These are phyloP conservation scores for Psettodes erumei DNA, from an alignment of 2,113 vertebrate species.

Conservation along the genomic window DNA sequence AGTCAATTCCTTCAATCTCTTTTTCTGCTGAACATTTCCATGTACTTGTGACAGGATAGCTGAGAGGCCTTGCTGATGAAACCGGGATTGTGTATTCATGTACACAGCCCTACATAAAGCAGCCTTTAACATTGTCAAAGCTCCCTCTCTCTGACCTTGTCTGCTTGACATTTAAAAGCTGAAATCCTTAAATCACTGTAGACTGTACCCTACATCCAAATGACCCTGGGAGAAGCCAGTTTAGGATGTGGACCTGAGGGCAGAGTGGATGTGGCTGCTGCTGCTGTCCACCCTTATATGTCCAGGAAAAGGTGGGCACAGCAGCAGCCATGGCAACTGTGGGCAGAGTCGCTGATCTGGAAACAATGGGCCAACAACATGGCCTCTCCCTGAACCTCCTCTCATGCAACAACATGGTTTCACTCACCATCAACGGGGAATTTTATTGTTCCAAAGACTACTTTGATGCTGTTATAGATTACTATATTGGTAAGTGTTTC, in stretches of 20 bases:
- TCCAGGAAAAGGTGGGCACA: constrained; percentile 79
- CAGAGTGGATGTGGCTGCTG: constrained; percentile 41
- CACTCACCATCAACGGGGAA: constrained; percentile 21
- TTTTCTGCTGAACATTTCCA: constrained; percentile 42
- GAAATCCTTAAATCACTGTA: constrained; percentile 39
- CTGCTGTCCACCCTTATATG: constrained; percentile 72
- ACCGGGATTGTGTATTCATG: constrained; percentile 1
- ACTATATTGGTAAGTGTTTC: neutral
- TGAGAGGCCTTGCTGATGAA: constrained; percentile 40
- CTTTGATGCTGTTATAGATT: constrained; percentile 26
- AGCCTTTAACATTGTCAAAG: constrained; percentile 20
- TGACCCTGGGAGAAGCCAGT: constrained; percentile 42
- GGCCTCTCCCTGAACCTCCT: constrained; percentile 69
- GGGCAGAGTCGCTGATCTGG: constrained; percentile 68
- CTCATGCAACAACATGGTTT: constrained; percentile 45
- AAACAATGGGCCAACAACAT: constrained; percentile 76
- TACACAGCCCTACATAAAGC: constrained; percentile 21
- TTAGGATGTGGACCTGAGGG: constrained; percentile 20
- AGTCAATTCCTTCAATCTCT: constrained; percentile 49
- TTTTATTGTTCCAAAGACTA: constrained; percentile 30
- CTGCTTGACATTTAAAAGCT: constrained; percentile 58
- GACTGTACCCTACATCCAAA: constrained; percentile 10
- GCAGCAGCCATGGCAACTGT: constrained; percentile 74
- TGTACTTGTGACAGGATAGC: constrained; percentile 53
- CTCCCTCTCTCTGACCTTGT: constrained; percentile 36